Percentiles rank a stretch among this genome's conserved stretches.
Conservation (phyloP, 2,797 vertebrate genomes). For the Halcyon chelicuti region DNA sequence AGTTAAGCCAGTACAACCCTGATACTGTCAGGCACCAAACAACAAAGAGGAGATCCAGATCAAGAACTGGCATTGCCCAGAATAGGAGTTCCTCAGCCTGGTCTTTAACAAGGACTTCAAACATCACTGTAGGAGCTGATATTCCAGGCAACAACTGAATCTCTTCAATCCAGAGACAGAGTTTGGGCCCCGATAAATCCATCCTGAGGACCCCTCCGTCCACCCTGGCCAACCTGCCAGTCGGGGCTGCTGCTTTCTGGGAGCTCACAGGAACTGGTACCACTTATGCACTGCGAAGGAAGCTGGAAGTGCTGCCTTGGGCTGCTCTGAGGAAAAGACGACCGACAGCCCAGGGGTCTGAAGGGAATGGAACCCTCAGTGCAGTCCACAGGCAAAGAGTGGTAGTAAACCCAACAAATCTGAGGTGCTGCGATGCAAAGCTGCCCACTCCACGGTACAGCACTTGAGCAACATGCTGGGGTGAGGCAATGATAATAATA, state of each 20-base stretch:
- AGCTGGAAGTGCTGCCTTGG: not conserved
- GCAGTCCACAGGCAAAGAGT: not conserved
- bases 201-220: not conserved
- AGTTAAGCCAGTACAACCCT: no score
- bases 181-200: not conserved
- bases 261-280: not conserved
- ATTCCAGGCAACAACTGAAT: not conserved
- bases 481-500: not conserved
- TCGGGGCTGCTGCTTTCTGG: not conserved
- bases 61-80: not conserved
- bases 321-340: not conserved
- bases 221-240: not conserved
- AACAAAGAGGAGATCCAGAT: not conserved
- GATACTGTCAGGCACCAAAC: rapidly evolving
- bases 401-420: not conserved
- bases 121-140: rapidly evolving
- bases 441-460: not conserved
- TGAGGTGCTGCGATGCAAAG: not conserved
- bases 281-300: rapidly evolving
- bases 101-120: not conserved
- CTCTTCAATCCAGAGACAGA: not conserved
- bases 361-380: not conserved
- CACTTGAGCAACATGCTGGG: not conserved
- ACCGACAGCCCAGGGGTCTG: not conserved
- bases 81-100: rapidly evolving